phyloP scores from a whole-genome alignment of 2,113 vertebrate genomes.

The Sinocyclocheilus maitianheensis region DNA sequence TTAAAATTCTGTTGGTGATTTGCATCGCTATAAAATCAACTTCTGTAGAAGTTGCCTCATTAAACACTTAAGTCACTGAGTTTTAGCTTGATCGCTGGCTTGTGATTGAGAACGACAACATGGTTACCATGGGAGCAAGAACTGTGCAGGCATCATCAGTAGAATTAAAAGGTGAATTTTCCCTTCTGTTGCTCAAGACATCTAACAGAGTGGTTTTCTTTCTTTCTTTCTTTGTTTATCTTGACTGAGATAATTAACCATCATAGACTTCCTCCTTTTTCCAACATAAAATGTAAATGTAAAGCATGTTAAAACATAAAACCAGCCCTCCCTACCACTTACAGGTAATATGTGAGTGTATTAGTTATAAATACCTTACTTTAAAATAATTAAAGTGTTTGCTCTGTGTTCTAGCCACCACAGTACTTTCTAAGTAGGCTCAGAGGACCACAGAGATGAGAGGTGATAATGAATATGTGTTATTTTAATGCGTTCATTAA shows the following conservation, averaged over 20 bases:
- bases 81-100: conserved; percentile 4
- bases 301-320: neutral
- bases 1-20: neutral
- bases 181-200: neutral
- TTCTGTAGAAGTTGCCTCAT: conserved; percentile 18
- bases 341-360: neutral
- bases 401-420: neutral
- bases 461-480: conserved; percentile 43
- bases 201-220: neutral
- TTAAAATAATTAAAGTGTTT: neutral
- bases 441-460: neutral
- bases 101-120: conserved; percentile 10
- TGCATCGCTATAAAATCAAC: neutral
- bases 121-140: conserved; percentile 29
- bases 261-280: neutral
- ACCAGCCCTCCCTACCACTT: neutral
- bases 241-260: neutral
- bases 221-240: neutral
- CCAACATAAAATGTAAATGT: neutral
- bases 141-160: neutral
- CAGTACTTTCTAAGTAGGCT: neutral
- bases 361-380: neutral
- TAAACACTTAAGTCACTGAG: neutral
- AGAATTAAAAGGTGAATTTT: neutral
- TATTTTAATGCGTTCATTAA: conserved; percentile 27